Conservation (phyloP, 1,140 invertebrate genomes). For the Branchinecta lynchi region DNA sequence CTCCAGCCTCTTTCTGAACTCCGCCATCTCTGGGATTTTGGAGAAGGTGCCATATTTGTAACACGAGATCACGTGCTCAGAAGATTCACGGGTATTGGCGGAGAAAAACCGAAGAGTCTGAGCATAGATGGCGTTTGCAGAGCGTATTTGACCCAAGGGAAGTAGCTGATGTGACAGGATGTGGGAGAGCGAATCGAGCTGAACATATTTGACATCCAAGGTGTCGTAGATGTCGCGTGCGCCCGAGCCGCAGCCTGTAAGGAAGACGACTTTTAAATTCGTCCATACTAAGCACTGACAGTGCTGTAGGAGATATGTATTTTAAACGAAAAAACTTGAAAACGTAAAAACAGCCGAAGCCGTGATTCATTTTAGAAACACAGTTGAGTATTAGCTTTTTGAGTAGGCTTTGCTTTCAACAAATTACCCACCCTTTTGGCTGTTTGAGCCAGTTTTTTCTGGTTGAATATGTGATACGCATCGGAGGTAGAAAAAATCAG, state of each 20-base stretch:
- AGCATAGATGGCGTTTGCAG: constrained; percentile 46
- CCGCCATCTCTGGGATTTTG: constrained; percentile 77
- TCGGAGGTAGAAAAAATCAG: too few species aligned
- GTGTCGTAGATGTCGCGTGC: constrained; percentile 47
- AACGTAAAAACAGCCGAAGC: too few species aligned
- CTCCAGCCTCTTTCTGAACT: constrained; percentile 60
- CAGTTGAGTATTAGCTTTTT: too few species aligned
- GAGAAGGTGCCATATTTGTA: constrained; percentile 88
- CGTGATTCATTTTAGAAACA: too few species aligned
- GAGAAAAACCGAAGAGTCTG: constrained; percentile 68
- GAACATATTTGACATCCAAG: constrained; percentile 84
- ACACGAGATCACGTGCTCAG: constrained; percentile 74
- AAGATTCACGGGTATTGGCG: constrained; percentile 68
- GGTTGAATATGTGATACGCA: too few species aligned
- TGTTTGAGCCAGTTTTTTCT: too few species aligned
- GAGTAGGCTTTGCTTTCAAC: too few species aligned
- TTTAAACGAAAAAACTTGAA: too few species aligned
- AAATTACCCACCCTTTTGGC: too few species aligned
- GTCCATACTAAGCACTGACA: too few species aligned
- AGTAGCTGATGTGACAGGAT: constrained; percentile 49
- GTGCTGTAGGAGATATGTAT: too few species aligned
- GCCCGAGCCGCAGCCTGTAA: constrained; percentile 45
- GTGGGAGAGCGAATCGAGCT: constrained; percentile 60
- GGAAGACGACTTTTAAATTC: background rate
- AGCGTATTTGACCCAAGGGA: constrained; percentile 67